Evolutionary conservation across 2,113 vertebrate genomes (phyloP), one percentile per base, ranked within the genome.

Genomic region (Upupa epops): DNA sequence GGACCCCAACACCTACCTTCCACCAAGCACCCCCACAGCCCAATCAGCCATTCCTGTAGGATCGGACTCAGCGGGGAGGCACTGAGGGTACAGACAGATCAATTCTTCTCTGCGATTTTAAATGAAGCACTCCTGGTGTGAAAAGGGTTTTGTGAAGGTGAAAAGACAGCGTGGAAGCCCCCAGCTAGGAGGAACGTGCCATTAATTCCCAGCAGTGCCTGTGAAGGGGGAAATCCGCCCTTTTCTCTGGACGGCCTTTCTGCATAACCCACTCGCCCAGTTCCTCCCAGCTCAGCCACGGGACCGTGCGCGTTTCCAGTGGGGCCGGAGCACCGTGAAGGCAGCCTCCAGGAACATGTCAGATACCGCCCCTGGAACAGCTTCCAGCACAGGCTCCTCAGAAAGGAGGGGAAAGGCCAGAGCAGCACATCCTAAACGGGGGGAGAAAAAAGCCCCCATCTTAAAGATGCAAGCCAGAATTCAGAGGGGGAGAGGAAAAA

Each of bases 141-240:
- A 92, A 85, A 96, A 96, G 94, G 92, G 96, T 97, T 97, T 97
- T 96, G 97, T 97, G 97, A 97, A 96, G 92, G 90, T 94, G 92
- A 95, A 97, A 97, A 97, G 94, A 95, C 93, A 96, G 97, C 92
- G 92, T 48, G 88, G 95, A 97, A 96, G 93, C 95, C 87, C 84
- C 96, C 96, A 96, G 97, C 97, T 96, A 97, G 93, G 89, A 96
- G 95, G 94, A 96, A 97, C 87, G 92, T 96, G 95, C 94, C 96
- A 97, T 97, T 97, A 98, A 97, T 97, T 97, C 95, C 93, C 96
- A 91, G 95, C 88, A 87, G 92, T 94, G 92, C 92, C 71, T 96
- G 89, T 66, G 81, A 84, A 97, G 93, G 92, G 64, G 94, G 97
- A 97, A 97, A 97, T n/a, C n/a, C n/a, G n/a, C n/a, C n/a, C n/a